These are phyloP conservation scores for Agrochola lychnidis DNA, from an alignment of 2,888 invertebrate species.

Conservation along the genomic window DNA sequence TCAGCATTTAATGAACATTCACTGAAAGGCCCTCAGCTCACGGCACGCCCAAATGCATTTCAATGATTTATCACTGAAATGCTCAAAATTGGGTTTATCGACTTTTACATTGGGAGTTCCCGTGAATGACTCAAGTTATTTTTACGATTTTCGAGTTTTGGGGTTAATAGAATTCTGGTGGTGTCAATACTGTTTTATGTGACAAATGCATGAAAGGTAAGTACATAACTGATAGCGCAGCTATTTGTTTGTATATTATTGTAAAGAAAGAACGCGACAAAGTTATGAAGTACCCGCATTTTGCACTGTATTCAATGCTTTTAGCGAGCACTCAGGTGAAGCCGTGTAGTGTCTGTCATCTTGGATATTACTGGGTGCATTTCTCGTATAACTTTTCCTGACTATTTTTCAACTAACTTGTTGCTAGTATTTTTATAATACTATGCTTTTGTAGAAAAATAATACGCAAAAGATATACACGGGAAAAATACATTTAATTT, in stretches of 20 bases:
- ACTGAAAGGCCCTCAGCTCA: constrained; percentile 53
- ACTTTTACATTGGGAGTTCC: constrained; percentile 35
- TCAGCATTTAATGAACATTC: constrained; percentile 56
- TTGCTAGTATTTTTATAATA: not conserved
- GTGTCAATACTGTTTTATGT: not conserved
- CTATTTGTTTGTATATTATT: constrained; percentile 19
- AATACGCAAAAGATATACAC: not conserved
- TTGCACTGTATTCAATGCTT: constrained; percentile 51
- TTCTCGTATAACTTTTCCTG: constrained; percentile 21
- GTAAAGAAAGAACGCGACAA: constrained; percentile 8
- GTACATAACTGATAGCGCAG: not conserved
- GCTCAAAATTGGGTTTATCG: constrained; percentile 57
- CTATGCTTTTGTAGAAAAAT: not conserved
- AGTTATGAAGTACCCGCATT: constrained; percentile 27
- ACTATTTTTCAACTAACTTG: constrained; percentile 9
- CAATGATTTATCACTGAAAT: constrained; percentile 47
- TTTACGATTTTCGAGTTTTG: not conserved
- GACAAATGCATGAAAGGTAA: not conserved
- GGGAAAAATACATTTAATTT: not conserved
- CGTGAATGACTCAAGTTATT: constrained; percentile 34
- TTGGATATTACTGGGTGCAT: constrained; percentile 41
- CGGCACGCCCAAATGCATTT: constrained; percentile 62
- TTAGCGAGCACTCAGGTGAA: constrained; percentile 55
- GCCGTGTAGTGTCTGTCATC: constrained; percentile 40
- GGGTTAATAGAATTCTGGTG: constrained; percentile 6